Percentiles rank a stretch among this genome's conserved stretches.
Evolutionary conservation across 2,888 invertebrate genomes (phyloP).

Genomic region (Galerucella calmariensis): DNA sequence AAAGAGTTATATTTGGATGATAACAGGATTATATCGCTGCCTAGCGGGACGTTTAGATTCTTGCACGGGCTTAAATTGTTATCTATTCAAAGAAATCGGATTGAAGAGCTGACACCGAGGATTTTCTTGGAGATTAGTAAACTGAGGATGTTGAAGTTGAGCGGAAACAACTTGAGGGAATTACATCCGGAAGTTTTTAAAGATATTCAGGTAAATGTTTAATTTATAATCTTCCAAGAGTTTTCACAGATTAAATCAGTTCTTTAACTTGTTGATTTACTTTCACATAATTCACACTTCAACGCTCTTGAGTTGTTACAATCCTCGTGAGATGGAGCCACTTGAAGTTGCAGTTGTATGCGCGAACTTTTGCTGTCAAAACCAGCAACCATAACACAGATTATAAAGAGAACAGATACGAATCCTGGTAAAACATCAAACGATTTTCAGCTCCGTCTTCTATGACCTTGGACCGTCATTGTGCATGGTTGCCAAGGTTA

Average conservation of each 20-base stretch:
- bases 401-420: no score
- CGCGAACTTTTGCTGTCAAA: no score
- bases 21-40: slow-evolving; percentile 81
- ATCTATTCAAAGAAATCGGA: slow-evolving; percentile 76
- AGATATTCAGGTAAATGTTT: slow-evolving; percentile 70
- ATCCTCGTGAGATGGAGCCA: no score
- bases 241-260: slow-evolving; percentile 14
- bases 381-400: no score
- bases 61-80: slow-evolving; percentile 71
- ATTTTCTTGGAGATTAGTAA: slow-evolving; percentile 80
- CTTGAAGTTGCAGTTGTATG: no score
- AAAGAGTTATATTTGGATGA: slow-evolving; percentile 78
- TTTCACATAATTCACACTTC: background rate
- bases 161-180: slow-evolving; percentile 78
- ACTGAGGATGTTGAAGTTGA: slow-evolving; percentile 78
- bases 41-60: slow-evolving; percentile 81
- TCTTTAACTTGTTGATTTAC: slow-evolving; percentile 33
- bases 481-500: no score
- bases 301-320: no score
- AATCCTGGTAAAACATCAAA: no score
- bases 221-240: background rate
- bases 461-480: no score
- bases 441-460: no score
- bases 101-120: slow-evolving; percentile 75
- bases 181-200: slow-evolving; percentile 83